These are phyloP conservation scores for Caenorhabditis virilis DNA, from an alignment of 2,888 invertebrate species.

Conservation along the genomic window DNA sequence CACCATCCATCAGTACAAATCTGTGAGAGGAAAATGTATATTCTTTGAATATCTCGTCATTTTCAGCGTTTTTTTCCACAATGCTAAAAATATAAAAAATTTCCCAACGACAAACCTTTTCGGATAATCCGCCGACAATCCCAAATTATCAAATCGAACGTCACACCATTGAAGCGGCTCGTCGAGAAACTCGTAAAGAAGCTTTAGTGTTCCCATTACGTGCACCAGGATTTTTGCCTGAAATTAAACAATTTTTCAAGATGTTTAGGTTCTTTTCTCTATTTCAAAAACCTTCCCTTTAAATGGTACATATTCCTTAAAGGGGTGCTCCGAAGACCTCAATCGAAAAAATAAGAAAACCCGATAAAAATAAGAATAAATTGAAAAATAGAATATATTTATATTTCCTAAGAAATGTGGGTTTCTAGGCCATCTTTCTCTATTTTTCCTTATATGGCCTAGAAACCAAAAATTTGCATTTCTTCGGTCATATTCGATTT, in stretches of 20 bases:
- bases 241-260: background rate
- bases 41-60: background rate
- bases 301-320: too few species aligned
- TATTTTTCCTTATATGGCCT: too few species aligned
- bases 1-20: conserved; percentile 67
- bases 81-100: conserved; percentile 2
- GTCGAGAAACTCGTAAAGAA: conserved; percentile 69
- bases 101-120: conserved; percentile 53
- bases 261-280: too few species aligned
- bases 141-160: conserved; percentile 70
- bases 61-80: background rate
- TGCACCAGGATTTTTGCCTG: conserved; percentile 69
- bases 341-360: too few species aligned
- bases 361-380: too few species aligned
- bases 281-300: too few species aligned
- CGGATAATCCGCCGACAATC: conserved; percentile 65
- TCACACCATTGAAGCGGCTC: conserved; percentile 72
- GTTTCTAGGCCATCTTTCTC: too few species aligned
- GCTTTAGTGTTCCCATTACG: conserved; percentile 69
- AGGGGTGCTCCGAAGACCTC: too few species aligned
- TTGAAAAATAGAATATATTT: too few species aligned
- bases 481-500: too few species aligned
- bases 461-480: too few species aligned
- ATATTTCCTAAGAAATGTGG: too few species aligned
- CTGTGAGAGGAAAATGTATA: conserved; percentile 26